Evolutionary conservation across 92 coral and sea anemone species (phyloP).

Genomic region (Phenganax marumi): DNA sequence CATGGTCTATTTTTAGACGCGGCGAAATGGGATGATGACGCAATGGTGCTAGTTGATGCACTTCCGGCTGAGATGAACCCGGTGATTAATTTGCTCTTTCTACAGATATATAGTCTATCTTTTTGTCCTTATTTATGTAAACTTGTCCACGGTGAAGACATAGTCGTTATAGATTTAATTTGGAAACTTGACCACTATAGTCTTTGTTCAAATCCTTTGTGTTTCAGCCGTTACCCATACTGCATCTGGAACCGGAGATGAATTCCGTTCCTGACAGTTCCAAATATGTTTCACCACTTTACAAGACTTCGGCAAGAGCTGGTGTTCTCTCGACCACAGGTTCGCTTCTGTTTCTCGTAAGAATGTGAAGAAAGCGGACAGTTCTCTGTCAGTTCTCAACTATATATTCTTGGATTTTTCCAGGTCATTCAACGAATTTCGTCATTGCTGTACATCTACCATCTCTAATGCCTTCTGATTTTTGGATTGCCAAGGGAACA

Average conservation of each 20-base stretch:
- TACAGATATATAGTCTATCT: not conserved
- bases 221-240: conserved; percentile 79
- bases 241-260: conserved; percentile 99
- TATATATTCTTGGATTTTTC: not conserved
- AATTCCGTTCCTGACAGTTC: conserved; percentile 85
- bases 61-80: conserved; percentile 96
- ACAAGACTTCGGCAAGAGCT: conserved; percentile 93
- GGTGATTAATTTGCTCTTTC: conserved; percentile 47
- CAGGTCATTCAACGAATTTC: conserved; percentile 98
- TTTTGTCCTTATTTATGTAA: not conserved
- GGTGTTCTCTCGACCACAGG: conserved; percentile 99
- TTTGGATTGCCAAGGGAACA: conserved; percentile 98
- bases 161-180: not conserved
- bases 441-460: conserved; percentile 95
- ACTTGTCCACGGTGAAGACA: not conserved
- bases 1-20: conserved; percentile 94
- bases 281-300: conserved; percentile 78
- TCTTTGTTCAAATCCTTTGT: not conserved
- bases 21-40: conserved; percentile 90
- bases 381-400: not conserved
- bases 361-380: not conserved
- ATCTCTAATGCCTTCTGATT: conserved; percentile 74
- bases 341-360: not conserved
- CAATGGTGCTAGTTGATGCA: conserved; percentile 89
- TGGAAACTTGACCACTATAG: not conserved